Conservation (phyloP, 2,797 vertebrate species). For the Crossoptilon crossoptilon region DNA sequence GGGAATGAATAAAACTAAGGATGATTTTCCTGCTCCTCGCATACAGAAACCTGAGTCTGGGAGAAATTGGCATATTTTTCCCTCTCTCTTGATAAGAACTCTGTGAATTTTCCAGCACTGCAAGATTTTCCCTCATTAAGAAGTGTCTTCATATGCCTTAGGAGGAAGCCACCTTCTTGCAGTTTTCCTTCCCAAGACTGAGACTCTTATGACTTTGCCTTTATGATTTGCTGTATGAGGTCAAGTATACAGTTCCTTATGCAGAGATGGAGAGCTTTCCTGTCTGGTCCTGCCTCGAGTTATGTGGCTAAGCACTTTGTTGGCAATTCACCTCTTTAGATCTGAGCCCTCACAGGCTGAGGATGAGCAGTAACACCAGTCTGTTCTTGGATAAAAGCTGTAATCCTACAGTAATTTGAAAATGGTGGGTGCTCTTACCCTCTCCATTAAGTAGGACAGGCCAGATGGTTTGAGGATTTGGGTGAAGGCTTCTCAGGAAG, state of each 20-base stretch:
- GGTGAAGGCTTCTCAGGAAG: neutral
- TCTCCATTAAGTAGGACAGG: neutral
- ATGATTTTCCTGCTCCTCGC: neutral
- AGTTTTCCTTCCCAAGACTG: neutral
- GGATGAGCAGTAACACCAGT: neutral
- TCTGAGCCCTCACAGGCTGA: neutral
- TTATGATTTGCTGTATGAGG: neutral
- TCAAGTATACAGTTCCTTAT: fast-evolving
- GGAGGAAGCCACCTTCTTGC: neutral
- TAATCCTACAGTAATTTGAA: neutral
- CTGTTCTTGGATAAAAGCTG: neutral
- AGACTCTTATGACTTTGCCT: neutral
- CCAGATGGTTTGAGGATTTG: neutral
- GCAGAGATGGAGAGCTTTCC: neutral
- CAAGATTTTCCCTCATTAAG: neutral
- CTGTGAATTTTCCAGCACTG: neutral
- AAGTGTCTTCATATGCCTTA: neutral
- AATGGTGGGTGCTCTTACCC: neutral
- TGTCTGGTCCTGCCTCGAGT: neutral
- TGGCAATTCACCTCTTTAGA: neutral
- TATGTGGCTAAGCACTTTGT: neutral
- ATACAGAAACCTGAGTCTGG: neutral
- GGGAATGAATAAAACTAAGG: neutral
- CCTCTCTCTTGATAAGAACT: neutral
- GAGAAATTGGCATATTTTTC: neutral